Evolutionary conservation across 2,888 invertebrate genomes (phyloP).

Genomic region (Sinelater perroti): DNA sequence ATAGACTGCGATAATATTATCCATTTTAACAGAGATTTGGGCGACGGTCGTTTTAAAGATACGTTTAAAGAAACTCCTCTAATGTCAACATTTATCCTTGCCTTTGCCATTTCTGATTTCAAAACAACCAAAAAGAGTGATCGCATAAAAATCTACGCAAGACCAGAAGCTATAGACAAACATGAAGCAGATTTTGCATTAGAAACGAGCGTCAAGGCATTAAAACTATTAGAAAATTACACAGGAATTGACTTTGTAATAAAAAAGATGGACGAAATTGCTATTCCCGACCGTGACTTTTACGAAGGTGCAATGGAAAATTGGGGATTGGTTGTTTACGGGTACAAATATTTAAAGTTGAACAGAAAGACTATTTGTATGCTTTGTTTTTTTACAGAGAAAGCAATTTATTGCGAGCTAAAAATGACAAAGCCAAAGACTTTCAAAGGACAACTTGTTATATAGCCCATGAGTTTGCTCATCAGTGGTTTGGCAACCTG

Average conservation of each 20-base stretch:
- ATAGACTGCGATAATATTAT: neutral
- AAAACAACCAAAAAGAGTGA: constrained; percentile 47
- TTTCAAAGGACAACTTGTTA: constrained; percentile 52
- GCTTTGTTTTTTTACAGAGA: constrained; percentile 10
- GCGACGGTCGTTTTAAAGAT: constrained; percentile 20
- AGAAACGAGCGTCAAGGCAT: constrained; percentile 58
- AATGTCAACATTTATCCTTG: constrained; percentile 84
- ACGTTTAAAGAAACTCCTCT: constrained; percentile 57
- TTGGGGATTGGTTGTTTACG: constrained; percentile 71
- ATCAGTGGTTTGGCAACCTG: constrained; percentile 64
- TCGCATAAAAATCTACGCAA: constrained; percentile 47
- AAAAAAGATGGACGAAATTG: constrained; percentile 80
- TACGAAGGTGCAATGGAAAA: constrained; percentile 86
- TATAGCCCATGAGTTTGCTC: constrained; percentile 65
- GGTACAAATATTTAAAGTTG: constrained; percentile 5
- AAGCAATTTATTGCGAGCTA: constrained; percentile 9
- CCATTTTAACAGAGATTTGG: constrained; percentile 19
- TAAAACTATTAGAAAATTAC: constrained; percentile 64
- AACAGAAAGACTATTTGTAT: neutral
- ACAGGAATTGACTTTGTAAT: constrained; percentile 65
- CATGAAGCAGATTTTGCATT: constrained; percentile 59
- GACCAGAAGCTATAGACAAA: constrained; percentile 57
- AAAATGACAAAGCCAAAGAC: neutral
- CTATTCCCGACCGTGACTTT: constrained; percentile 73
- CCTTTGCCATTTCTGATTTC: constrained; percentile 76